Percentiles rank a stretch among this genome's conserved stretches.
These are phyloP conservation scores for Antigone vipio DNA, from an alignment of 2,113 vertebrate species.

Conservation along the genomic window DNA sequence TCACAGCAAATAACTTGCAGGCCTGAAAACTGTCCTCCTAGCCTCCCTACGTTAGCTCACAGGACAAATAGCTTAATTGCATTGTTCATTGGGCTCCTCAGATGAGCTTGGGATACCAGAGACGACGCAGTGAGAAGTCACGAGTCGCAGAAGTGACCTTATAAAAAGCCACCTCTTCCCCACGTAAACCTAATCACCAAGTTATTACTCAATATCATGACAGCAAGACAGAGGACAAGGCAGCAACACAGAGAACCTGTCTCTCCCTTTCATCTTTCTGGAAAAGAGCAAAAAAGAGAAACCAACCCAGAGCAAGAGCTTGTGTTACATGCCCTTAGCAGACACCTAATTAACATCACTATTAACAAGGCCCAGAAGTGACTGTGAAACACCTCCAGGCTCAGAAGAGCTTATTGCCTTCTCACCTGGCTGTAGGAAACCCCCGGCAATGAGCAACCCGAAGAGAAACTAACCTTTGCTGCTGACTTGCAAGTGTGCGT, in stretches of 20 bases:
- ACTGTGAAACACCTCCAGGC: neutral
- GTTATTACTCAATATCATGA: neutral
- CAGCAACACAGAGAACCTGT: neutral
- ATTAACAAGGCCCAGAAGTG: neutral
- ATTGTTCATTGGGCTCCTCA: neutral
- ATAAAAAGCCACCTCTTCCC: neutral
- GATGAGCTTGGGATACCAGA: neutral
- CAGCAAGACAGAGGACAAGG: neutral
- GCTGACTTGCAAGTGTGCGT: neutral
- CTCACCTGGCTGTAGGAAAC: neutral
- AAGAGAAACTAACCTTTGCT: neutral
- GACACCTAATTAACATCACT: neutral
- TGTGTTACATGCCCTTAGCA: neutral
- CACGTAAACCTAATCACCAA: neutral
- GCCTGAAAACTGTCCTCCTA: neutral
- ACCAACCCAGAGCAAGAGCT: neutral
- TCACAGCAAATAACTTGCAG: neutral
- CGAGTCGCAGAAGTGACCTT: neutral
- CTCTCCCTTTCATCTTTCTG: neutral
- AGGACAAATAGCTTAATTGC: neutral
- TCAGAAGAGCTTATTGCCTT: neutral
- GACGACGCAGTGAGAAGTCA: neutral
- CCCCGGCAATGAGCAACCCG: accelerated
- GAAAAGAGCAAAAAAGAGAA: neutral
- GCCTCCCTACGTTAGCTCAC: neutral